Conservation (phyloP, 2,797 vertebrate genomes). For the Hyperoplus lanceolatus region DNA sequence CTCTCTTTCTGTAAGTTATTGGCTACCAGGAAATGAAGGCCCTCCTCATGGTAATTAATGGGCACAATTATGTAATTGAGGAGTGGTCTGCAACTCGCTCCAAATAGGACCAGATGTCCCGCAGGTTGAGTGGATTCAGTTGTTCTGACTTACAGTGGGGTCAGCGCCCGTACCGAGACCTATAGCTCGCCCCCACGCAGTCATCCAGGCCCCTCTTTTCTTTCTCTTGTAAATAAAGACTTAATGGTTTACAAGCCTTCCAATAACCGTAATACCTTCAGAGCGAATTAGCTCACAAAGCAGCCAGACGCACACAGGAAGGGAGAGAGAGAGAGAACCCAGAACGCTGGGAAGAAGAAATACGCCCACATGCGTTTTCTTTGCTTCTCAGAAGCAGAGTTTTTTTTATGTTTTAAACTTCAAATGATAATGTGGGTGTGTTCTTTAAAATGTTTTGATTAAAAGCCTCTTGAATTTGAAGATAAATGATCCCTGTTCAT, state of each 20-base stretch:
- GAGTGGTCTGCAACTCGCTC: slow-evolving; percentile 74
- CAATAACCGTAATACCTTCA: slow-evolving; percentile 86
- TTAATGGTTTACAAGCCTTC: slow-evolving; percentile 86
- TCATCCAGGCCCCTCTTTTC: slow-evolving; percentile 67
- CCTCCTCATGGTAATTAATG: slow-evolving; percentile 81
- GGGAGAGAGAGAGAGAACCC: slow-evolving; percentile 39
- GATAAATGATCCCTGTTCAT: slow-evolving; percentile 27
- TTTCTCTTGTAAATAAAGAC: slow-evolving; percentile 84
- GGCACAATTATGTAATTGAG: slow-evolving; percentile 84
- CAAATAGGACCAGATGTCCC: slow-evolving; percentile 79
- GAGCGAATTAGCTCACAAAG: slow-evolving; percentile 77
- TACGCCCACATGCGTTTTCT: slow-evolving; percentile 18
- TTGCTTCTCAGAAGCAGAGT: not conserved
- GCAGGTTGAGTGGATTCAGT: slow-evolving; percentile 36
- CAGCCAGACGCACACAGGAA: slow-evolving; percentile 55
- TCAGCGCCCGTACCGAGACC: slow-evolving; percentile 71
- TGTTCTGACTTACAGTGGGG: slow-evolving; percentile 74
- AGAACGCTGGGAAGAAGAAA: slow-evolving; percentile 20
- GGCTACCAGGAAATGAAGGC: slow-evolving; percentile 75
- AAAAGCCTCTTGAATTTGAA: slow-evolving; percentile 13
- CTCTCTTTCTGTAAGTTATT: slow-evolving; percentile 69
- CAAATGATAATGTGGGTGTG: not conserved
- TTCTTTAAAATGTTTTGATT: slow-evolving; percentile 19
- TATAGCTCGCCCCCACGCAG: slow-evolving; percentile 41
- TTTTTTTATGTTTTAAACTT: slow-evolving; percentile 31